Conservation (phyloP, 2,797 vertebrate genomes). For the Chiloscyllium punctatum region DNA sequence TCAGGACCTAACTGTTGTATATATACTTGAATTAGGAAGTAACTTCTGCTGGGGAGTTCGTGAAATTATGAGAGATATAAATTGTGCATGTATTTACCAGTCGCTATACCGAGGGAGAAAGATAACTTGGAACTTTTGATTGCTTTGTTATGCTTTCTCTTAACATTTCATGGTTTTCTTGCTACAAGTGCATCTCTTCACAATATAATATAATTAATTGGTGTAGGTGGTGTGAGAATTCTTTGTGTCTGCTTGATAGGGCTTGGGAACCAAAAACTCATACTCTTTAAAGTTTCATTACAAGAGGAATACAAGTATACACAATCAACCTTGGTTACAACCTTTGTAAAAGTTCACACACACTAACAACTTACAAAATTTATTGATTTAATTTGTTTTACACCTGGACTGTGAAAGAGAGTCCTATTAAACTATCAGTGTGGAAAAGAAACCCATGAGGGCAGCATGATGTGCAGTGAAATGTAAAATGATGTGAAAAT, state of each 20-base stretch:
- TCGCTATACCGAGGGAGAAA: background rate
- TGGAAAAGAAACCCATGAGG: background rate
- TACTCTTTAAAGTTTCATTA: slow-evolving; percentile 22
- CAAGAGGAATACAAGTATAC: background rate
- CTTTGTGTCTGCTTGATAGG: background rate
- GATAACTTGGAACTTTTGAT: background rate
- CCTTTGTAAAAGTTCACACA: background rate
- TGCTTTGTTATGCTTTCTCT: background rate
- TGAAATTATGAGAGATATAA: background rate
- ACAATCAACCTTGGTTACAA: background rate
- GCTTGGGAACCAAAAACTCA: background rate
- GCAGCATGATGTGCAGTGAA: fast-evolving
- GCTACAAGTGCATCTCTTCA: background rate
- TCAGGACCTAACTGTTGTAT: background rate
- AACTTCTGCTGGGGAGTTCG: background rate
- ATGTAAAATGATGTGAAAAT: slow-evolving; percentile 29
- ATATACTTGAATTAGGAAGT: background rate
- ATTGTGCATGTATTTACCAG: background rate
- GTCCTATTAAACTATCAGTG: background rate
- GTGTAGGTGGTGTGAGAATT: background rate
- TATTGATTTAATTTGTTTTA: background rate
- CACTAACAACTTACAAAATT: background rate
- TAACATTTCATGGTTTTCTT: background rate
- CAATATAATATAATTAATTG: background rate
- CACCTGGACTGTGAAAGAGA: fast-evolving